Percentiles rank a stretch among this genome's conserved stretches.
These are phyloP conservation scores for Camptogramma bilineatum DNA, from an alignment of 2,888 invertebrate species.

Conservation along the genomic window DNA sequence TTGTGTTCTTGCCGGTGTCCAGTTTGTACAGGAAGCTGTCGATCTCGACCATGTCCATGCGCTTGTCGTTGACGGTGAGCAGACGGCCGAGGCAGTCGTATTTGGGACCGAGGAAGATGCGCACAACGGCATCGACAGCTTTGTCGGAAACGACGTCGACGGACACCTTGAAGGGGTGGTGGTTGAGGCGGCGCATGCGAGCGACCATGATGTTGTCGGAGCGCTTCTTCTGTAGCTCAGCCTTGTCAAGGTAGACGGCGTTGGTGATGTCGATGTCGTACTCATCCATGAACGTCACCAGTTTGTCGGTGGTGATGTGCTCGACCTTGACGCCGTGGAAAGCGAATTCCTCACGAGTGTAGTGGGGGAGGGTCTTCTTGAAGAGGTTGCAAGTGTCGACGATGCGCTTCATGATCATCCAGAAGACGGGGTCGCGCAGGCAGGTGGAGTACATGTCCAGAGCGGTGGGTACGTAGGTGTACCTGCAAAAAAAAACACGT, in stretches of 20 bases:
- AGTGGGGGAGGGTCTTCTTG: constrained; percentile 85
- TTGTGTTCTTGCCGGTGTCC: constrained; percentile 87
- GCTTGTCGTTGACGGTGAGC: constrained; percentile 78
- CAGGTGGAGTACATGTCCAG: constrained; percentile 87
- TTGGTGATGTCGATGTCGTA: constrained; percentile 88
- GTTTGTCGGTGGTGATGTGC: constrained; percentile 86
- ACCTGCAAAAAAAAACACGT: constrained; percentile 51
- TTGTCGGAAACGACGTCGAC: constrained; percentile 85
- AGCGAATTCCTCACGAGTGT: constrained; percentile 85
- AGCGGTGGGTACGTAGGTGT: constrained; percentile 85
- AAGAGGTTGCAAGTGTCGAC: constrained; percentile 84
- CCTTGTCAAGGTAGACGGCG: constrained; percentile 81
- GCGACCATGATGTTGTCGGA: constrained; percentile 81
- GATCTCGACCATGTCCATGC: constrained; percentile 76
- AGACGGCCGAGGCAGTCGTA: constrained; percentile 87
- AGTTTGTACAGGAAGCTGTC: constrained; percentile 86
- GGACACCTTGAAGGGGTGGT: constrained; percentile 87
- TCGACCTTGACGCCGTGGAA: constrained; percentile 88
- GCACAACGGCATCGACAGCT: constrained; percentile 86
- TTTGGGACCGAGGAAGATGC: constrained; percentile 89
- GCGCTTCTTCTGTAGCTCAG: constrained; percentile 78
- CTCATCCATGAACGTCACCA: constrained; percentile 89
- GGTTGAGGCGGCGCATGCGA: constrained; percentile 87
- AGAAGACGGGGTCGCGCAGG: constrained; percentile 90
- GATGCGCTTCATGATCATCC: constrained; percentile 88